Conservation (phyloP, 2,888 invertebrate species). For the Toxonevra muliebris region DNA sequence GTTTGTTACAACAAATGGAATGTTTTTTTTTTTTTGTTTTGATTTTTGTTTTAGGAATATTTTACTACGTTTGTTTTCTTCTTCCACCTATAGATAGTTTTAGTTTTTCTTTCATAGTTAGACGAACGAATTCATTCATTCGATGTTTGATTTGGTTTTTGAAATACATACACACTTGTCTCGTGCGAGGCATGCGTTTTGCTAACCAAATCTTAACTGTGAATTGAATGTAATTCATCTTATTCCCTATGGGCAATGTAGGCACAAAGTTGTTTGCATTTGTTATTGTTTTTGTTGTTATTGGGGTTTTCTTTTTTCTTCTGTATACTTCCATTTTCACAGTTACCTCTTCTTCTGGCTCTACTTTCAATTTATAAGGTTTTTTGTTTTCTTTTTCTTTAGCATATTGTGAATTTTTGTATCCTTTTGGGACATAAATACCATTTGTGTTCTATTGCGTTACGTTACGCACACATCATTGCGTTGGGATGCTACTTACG, state of each 20-base stretch:
- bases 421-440: slow-evolving; percentile 54
- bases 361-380: background rate
- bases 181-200: background rate
- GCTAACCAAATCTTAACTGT: slow-evolving; percentile 11
- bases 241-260: slow-evolving; percentile 48
- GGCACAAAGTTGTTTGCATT: slow-evolving; percentile 7
- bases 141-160: too few relatives aligned
- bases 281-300: background rate
- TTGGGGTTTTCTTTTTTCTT: background rate
- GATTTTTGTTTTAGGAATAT: too few relatives aligned
- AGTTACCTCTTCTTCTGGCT: background rate
- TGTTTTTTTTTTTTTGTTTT: too few relatives aligned
- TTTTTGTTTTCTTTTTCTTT: slow-evolving; percentile 3
- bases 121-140: background rate
- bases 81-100: too few relatives aligned
- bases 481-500: slow-evolving; percentile 34
- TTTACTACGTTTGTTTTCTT: too few relatives aligned
- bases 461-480: slow-evolving; percentile 44
- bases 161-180: background rate
- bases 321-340: background rate
- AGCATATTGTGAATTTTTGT: slow-evolving; percentile 19
- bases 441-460: slow-evolving; percentile 45
- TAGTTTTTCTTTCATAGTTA: too few relatives aligned
- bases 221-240: slow-evolving; percentile 57
- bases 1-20: background rate